phyloP scores from a whole-genome alignment of 2,797 vertebrate genomes.

The Leuciscus waleckii region DNA sequence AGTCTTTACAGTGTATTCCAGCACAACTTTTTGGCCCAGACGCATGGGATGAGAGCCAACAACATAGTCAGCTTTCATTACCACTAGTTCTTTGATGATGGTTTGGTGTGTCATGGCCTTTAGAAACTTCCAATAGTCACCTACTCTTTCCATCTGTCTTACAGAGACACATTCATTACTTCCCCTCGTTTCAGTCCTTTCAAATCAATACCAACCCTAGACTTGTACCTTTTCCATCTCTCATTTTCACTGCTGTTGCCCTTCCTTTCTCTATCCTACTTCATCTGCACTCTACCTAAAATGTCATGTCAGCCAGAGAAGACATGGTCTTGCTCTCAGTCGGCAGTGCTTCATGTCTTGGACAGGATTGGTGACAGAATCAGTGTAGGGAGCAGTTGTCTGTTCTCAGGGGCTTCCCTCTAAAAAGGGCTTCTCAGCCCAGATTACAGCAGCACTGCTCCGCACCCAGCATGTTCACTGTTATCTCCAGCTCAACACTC shows the following conservation, averaged over 20 bases:
- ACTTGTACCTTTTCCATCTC: conserved; percentile 15
- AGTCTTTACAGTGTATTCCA: background rate
- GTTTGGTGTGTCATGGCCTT: background rate
- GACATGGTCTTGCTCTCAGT: conserved; percentile 46
- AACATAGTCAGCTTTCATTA: background rate
- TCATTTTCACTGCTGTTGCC: background rate
- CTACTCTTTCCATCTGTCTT: background rate
- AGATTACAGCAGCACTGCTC: conserved; percentile 50
- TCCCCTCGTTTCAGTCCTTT: background rate
- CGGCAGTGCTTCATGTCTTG: conserved; percentile 23
- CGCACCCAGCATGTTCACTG: conserved; percentile 23
- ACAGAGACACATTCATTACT: background rate
- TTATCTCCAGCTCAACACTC: conserved; percentile 41
- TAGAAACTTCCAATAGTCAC: background rate
- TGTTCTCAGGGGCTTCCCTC: conserved; percentile 45
- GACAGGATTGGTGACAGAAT: conserved; percentile 48
- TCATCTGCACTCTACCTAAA: conserved; percentile 58
- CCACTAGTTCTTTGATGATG: background rate
- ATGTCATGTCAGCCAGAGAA: conserved; percentile 68
- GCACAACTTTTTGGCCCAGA: background rate
- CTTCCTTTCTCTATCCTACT: conserved; percentile 30
- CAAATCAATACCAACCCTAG: conserved; percentile 30
- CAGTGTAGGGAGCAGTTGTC: conserved; percentile 1
- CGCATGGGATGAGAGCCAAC: background rate
- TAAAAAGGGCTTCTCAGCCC: conserved; percentile 40